Conservation (phyloP, 2,797 vertebrate genomes). For the Macropodus opercularis region DNA sequence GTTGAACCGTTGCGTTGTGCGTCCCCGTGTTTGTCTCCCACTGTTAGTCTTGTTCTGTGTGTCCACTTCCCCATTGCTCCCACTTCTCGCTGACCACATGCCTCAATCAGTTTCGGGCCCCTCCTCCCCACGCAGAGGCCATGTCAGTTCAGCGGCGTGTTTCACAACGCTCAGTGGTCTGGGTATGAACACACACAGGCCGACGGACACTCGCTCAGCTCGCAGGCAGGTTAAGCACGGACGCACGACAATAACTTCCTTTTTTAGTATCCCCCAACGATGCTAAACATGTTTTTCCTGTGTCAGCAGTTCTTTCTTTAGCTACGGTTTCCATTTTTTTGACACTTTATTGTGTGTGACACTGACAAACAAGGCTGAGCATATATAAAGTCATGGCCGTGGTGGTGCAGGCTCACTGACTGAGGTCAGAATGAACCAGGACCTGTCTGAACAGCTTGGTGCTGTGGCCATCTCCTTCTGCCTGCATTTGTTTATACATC, state of each 20-base stretch:
- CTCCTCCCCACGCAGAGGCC: conserved; percentile 42
- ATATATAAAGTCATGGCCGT: conserved; percentile 37
- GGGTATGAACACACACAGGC: conserved; percentile 9
- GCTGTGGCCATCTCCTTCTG: conserved; percentile 16
- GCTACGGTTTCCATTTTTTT: conserved; percentile 42
- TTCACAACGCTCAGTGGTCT: conserved; percentile 59
- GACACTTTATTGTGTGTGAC: conserved; percentile 48
- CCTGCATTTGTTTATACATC: conserved; percentile 35
- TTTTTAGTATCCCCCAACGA: conserved; percentile 26
- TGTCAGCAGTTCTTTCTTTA: conserved; percentile 63
- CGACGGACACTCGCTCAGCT: neutral
- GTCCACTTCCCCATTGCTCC: conserved; percentile 26
- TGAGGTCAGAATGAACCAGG: conserved; percentile 53
- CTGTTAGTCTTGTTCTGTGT: conserved; percentile 5
- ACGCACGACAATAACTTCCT: conserved; percentile 25
- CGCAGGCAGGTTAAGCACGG: conserved; percentile 4
- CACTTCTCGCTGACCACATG: conserved; percentile 40
- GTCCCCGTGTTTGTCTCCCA: conserved; percentile 15
- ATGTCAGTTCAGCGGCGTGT: conserved; percentile 62
- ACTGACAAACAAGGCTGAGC: conserved; percentile 47
- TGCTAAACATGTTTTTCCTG: conserved; percentile 36
- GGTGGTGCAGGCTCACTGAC: conserved; percentile 44
- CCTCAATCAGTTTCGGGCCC: conserved; percentile 41
- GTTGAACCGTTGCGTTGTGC: conserved; percentile 10
- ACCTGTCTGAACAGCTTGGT: conserved; percentile 13